phyloP scores from a whole-genome alignment of 2,797 vertebrate genomes.

The Yasuhikotakia modesta region DNA sequence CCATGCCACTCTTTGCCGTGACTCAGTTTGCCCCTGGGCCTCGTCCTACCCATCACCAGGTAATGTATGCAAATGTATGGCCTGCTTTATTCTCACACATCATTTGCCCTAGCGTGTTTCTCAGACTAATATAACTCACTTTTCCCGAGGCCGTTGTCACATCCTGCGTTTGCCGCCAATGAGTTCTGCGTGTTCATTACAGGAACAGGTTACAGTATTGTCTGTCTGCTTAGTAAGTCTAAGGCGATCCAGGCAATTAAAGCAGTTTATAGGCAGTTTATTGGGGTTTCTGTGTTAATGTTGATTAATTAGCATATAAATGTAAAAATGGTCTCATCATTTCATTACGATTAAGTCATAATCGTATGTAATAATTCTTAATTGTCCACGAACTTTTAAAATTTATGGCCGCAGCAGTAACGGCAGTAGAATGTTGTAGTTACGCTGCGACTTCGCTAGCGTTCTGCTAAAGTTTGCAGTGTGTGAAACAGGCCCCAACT shows the following conservation, averaged over 20 bases:
- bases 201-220: not conserved
- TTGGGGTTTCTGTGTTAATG: not conserved
- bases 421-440: not conserved
- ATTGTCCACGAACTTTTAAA: not conserved
- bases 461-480: not conserved
- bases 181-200: not conserved
- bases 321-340: not conserved
- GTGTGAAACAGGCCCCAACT: not conserved
- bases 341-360: not conserved
- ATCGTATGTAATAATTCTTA: not conserved
- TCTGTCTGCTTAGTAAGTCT: not conserved
- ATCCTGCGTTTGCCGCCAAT: not conserved
- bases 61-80: constrained; percentile 71
- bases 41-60: constrained; percentile 89
- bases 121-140: not conserved
- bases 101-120: constrained; percentile 9
- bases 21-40: constrained; percentile 86
- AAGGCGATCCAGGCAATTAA: not conserved
- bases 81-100: constrained; percentile 26
- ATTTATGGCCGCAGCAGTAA: not conserved
- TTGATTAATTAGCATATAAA: not conserved
- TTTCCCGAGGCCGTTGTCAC: not conserved
- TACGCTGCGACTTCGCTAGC: not conserved
- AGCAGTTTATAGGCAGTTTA: not conserved
- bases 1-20: constrained; percentile 67